Evolutionary conservation across 2,888 invertebrate genomes (phyloP).

Genomic region (Nomada fucata): DNA sequence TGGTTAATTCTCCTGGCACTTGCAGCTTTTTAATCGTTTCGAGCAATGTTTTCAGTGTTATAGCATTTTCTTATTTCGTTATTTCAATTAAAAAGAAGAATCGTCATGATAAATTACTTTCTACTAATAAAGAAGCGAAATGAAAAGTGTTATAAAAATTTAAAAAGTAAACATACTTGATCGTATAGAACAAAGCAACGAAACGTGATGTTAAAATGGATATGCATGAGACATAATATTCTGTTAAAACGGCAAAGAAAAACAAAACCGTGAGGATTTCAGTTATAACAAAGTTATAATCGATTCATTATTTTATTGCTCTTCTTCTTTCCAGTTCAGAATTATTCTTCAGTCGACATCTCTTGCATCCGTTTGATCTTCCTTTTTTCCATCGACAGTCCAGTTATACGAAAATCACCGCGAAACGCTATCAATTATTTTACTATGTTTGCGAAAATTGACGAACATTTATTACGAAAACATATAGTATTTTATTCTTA

Average conservation of each 20-base stretch:
- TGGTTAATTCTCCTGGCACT: too few relatives aligned
- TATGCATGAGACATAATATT: conserved; percentile 5
- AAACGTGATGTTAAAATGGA: conserved; percentile 4
- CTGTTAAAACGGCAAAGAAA: background rate
- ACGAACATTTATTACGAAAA: too few relatives aligned
- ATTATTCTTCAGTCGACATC: background rate
- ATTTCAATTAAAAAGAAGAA: conserved; percentile 6
- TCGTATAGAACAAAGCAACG: background rate
- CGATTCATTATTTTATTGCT: background rate
- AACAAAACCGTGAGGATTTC: background rate
- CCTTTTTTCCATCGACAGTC: too few relatives aligned
- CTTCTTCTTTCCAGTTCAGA: background rate
- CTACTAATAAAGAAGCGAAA: conserved; percentile 6
- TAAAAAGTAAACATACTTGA: too few relatives aligned
- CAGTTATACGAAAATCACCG: too few relatives aligned
- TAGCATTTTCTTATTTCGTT: conserved; percentile 19
- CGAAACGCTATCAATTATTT: too few relatives aligned
- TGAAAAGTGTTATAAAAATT: background rate
- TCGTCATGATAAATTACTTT: conserved; percentile 1
- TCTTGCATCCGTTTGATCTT: too few relatives aligned
- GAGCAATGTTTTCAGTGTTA: background rate
- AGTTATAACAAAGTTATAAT: background rate
- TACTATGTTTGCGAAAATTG: too few relatives aligned
- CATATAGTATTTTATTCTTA: too few relatives aligned
- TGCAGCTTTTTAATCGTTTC: background rate